Percentiles rank a stretch among this genome's conserved stretches.
phyloP scores from a whole-genome alignment of 2,113 vertebrate species.

The Nannobrachium achirus region DNA sequence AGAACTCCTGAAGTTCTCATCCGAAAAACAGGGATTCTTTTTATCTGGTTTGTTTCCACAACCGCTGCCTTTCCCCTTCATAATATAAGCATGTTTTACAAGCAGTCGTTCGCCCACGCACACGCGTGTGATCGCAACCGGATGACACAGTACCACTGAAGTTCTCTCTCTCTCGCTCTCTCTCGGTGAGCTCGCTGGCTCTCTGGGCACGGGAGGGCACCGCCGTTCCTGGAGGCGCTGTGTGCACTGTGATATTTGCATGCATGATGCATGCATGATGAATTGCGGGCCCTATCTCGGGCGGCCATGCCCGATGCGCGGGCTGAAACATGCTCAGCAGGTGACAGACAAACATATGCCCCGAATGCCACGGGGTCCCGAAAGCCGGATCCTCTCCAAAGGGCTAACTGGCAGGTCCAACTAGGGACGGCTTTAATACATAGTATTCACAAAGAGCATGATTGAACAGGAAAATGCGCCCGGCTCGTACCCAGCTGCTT shows the following conservation, averaged over 20 bases:
- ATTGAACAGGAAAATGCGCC: conserved; percentile 81
- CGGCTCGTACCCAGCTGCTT: conserved; percentile 76
- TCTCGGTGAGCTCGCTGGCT: conserved; percentile 22
- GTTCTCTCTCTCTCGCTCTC: conserved; percentile 11
- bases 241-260: conserved; percentile 53
- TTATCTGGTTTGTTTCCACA: conserved; percentile 58
- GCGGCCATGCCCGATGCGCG: conserved; percentile 35
- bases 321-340: conserved; percentile 70
- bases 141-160: conserved; percentile 40
- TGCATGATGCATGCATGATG: conserved; percentile 43
- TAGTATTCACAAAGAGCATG: conserved; percentile 84
- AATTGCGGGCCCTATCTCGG: conserved; percentile 52
- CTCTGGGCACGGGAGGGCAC: conserved; percentile 27
- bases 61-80: conserved; percentile 26
- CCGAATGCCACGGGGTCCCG: conserved; percentile 77
- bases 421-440: conserved; percentile 74
- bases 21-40: conserved; percentile 29
- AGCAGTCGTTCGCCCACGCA: too few relatives aligned
- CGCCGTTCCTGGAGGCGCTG: conserved; percentile 38
- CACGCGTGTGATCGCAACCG: neutral
- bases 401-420: conserved; percentile 80
- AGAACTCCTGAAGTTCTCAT: too few relatives aligned
- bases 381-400: conserved; percentile 79
- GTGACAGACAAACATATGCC: conserved; percentile 77
- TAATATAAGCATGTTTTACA: conserved; percentile 26